A percentile compares a stretch with the other conserved stretches of the same genome.
Conservation (phyloP, 1,140 invertebrate species). For the Trissolcus basalis region DNA sequence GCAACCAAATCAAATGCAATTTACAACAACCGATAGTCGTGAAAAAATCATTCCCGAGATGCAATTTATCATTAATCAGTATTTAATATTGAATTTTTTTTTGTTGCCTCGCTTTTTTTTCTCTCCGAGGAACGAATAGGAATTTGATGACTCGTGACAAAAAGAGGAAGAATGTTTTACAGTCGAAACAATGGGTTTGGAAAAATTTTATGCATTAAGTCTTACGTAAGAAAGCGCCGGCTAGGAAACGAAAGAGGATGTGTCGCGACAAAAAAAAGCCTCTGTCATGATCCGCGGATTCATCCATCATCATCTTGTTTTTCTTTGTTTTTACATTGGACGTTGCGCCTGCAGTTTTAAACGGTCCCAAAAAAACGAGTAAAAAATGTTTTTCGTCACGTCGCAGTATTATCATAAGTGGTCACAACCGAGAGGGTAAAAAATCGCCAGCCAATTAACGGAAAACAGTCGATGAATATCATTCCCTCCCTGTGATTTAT, state of each 20-base stretch:
- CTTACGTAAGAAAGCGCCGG: conserved; percentile 25
- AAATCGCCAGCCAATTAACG: no score
- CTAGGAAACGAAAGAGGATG: conserved; percentile 31
- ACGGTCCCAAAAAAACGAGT: not conserved
- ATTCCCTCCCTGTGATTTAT: no score
- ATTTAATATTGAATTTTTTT: no score
- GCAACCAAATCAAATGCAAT: no score
- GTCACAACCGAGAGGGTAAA: no score
- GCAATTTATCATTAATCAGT: no score
- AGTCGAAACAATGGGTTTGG: conserved; percentile 31
- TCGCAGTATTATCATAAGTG: not conserved
- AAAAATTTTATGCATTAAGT: conserved; percentile 37
- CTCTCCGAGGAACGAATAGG: no score
- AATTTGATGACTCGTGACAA: conserved; percentile 10
- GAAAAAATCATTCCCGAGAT: no score
- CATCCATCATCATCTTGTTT: conserved; percentile 39
- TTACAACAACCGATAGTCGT: no score
- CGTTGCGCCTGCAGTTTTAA: not conserved
- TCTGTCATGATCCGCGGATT: conserved; percentile 14
- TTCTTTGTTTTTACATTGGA: conserved; percentile 11
- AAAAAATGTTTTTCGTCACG: conserved; percentile 15
- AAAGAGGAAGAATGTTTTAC: no score
- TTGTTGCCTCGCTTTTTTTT: no score
- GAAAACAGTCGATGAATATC: no score
- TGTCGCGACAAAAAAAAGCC: conserved; percentile 18